A percentile compares a stretch with the other conserved stretches of the same genome.
Evolutionary conservation across 1,140 invertebrate genomes (phyloP).

Genomic region (Conus ventricosus): DNA sequence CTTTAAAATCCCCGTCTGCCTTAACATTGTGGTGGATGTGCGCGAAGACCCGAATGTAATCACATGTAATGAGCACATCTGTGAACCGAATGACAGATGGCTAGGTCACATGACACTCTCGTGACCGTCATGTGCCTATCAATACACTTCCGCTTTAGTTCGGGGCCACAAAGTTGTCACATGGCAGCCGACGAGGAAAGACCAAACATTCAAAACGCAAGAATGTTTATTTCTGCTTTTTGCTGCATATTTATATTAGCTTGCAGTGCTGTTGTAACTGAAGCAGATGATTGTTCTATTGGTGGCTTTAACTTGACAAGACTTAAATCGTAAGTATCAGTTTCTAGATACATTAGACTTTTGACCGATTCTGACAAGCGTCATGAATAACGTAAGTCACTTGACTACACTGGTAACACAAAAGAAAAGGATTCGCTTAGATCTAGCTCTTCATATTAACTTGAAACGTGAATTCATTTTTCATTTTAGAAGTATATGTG

Average conservation of each 20-base stretch:
- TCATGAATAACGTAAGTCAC: too few relatives aligned
- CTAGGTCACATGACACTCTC: slow-evolving; percentile 4
- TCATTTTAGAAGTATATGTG: too few relatives aligned
- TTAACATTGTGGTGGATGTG: too few relatives aligned
- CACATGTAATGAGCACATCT: too few relatives aligned
- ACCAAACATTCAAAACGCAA: not conserved
- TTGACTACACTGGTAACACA: too few relatives aligned
- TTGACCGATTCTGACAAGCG: not conserved
- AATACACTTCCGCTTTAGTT: not conserved
- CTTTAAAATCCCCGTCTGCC: too few relatives aligned
- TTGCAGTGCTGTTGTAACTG: not conserved
- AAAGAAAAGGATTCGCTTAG: too few relatives aligned
- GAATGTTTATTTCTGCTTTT: not conserved
- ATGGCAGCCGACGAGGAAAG: slow-evolving; percentile 15
- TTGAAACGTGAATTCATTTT: too few relatives aligned
- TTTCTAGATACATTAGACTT: not conserved
- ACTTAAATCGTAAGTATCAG: slow-evolving; percentile 9
- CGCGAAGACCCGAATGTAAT: too few relatives aligned
- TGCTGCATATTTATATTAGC: not conserved
- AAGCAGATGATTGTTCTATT: slow-evolving; percentile 32
- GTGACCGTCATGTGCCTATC: slow-evolving; percentile 26
- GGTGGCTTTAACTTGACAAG: slow-evolving; percentile 36
- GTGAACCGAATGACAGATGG: not conserved
- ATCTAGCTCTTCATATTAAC: too few relatives aligned
- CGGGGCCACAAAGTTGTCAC: slow-evolving; percentile 1